phyloP scores from a whole-genome alignment of 2,888 invertebrate species.

The Alsophila aescularia region DNA sequence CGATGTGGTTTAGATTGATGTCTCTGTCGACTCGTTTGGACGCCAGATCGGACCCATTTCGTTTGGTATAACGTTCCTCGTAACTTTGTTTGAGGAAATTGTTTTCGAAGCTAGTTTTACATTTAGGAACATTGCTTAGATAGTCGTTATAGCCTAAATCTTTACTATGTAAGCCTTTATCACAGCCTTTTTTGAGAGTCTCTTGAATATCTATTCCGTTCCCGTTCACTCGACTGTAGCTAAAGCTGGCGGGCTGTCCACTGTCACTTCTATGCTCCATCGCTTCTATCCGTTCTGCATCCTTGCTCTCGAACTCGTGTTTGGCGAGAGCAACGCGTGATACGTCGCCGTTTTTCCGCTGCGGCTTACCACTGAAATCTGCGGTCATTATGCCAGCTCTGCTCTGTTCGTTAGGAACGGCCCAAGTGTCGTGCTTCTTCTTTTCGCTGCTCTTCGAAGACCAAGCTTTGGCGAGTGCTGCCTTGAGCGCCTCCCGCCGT shows the following conservation, averaged over 20 bases:
- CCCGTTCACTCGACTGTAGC: slow-evolving; percentile 68
- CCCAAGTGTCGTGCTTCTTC: slow-evolving; percentile 79
- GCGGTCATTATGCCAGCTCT: slow-evolving; percentile 67
- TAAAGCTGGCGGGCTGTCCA: slow-evolving; percentile 68
- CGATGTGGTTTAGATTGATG: slow-evolving; percentile 74
- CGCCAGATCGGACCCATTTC: slow-evolving; percentile 72
- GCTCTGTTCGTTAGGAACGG: slow-evolving; percentile 69
- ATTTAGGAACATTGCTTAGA: slow-evolving; percentile 82
- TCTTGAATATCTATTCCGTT: slow-evolving; percentile 78
- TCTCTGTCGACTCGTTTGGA: slow-evolving; percentile 76
- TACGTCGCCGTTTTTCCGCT: slow-evolving; percentile 65
- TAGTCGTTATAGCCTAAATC: slow-evolving; percentile 78
- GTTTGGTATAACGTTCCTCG: slow-evolving; percentile 76
- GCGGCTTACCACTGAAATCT: slow-evolving; percentile 66
- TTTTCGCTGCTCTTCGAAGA: slow-evolving; percentile 76
- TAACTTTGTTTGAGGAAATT: slow-evolving; percentile 78
- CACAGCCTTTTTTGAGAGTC: slow-evolving; percentile 81
- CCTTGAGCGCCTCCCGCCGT: slow-evolving; percentile 79
- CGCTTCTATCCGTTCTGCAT: slow-evolving; percentile 64
- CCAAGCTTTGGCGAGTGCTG: slow-evolving; percentile 80
- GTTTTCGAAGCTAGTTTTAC: slow-evolving; percentile 81
- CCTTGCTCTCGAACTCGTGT: slow-evolving; percentile 77
- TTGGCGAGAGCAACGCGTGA: slow-evolving; percentile 75
- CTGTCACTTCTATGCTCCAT: slow-evolving; percentile 62
- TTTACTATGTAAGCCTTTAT: slow-evolving; percentile 80